Percentiles rank a stretch among this genome's conserved stretches.
Evolutionary conservation across 2,888 invertebrate species (phyloP).

Genomic region (Drosophila neutralis): DNA sequence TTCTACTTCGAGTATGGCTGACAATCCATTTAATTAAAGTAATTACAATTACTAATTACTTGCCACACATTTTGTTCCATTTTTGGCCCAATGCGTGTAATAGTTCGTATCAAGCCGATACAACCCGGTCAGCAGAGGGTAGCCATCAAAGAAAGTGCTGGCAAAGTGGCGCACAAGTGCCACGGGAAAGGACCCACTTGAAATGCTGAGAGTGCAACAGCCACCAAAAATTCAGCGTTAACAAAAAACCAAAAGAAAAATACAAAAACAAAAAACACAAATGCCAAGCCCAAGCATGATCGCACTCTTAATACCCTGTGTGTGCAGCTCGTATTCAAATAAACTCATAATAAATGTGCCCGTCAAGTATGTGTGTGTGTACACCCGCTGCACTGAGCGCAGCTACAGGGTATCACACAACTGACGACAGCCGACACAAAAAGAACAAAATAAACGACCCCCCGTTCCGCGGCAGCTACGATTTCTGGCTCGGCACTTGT

Average conservation of each 20-base stretch:
- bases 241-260: slow-evolving; percentile 7
- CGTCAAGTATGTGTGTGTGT: not conserved
- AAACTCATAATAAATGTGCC: accelerated
- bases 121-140: slow-evolving; percentile 4
- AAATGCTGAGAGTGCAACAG: slow-evolving; percentile 42
- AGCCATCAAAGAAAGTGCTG: slow-evolving; percentile 22
- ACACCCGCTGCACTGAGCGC: not conserved
- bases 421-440: slow-evolving; percentile 31
- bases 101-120: not conserved
- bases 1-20: too few species aligned
- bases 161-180: slow-evolving; percentile 57
- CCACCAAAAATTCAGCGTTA: slow-evolving; percentile 4
- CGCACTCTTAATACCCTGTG: slow-evolving; percentile 20
- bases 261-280: not conserved
- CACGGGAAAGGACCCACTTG: slow-evolving; percentile 59
- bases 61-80: too few species aligned
- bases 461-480: slow-evolving; percentile 29
- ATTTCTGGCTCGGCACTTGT: slow-evolving; percentile 36
- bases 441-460: slow-evolving; percentile 31
- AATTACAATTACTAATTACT: too few species aligned
- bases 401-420: slow-evolving; percentile 19
- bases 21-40: too few species aligned
- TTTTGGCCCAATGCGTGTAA: too few species aligned
- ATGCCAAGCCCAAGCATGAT: not conserved
- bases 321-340: not conserved